These are phyloP conservation scores for Corydoras sp. DNA, from an alignment of 2,113 vertebrate genomes.

Conservation along the genomic window DNA sequence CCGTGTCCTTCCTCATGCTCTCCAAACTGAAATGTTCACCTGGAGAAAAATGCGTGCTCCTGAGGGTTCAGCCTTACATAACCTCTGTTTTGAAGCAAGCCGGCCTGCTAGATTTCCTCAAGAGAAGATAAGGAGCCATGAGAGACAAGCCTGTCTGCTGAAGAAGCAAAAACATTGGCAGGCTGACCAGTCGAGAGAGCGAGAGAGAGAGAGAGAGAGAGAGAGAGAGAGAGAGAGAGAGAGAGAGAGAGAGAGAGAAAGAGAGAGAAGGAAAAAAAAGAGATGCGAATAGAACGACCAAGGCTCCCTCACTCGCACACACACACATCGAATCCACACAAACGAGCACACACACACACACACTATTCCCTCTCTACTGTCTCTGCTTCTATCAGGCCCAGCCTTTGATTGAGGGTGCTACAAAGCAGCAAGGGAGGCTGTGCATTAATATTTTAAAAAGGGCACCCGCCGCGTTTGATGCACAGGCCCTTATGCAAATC, in stretches of 20 bases:
- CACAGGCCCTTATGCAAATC: conserved; percentile 92
- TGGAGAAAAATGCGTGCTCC: conserved; percentile 50
- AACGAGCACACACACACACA: conserved; percentile 50
- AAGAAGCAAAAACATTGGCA: conserved; percentile 44
- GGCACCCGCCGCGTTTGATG: conserved; percentile 87
- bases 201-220: conserved; percentile 21
- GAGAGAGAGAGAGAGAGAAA: conserved; percentile 25
- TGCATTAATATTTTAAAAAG: conserved; percentile 95
- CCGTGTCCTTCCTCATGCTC: conserved; percentile 20
- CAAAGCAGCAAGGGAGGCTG: conserved; percentile 78
- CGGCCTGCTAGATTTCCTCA: conserved; percentile 51
- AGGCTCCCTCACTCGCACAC: conserved; percentile 58
- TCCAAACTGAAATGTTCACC: conserved; percentile 29
- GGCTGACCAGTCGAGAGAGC: conserved; percentile 48
- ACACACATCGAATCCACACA: conserved; percentile 56
- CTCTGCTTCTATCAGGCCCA: conserved; percentile 71
- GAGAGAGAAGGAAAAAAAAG: conserved; percentile 37
- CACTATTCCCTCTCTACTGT: conserved; percentile 53
- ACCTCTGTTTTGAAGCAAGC: conserved; percentile 50
- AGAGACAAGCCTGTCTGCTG: conserved; percentile 46
- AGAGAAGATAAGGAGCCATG: conserved; percentile 50
- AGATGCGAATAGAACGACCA: conserved; percentile 44
- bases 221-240: conserved; percentile 35
- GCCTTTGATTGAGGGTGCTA: conserved; percentile 84
- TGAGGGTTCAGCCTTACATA: conserved; percentile 47